A percentile compares a stretch with the other conserved stretches of the same genome.
These are phyloP conservation scores for Pica pica DNA, from an alignment of 2,113 vertebrate species.

Conservation along the genomic window DNA sequence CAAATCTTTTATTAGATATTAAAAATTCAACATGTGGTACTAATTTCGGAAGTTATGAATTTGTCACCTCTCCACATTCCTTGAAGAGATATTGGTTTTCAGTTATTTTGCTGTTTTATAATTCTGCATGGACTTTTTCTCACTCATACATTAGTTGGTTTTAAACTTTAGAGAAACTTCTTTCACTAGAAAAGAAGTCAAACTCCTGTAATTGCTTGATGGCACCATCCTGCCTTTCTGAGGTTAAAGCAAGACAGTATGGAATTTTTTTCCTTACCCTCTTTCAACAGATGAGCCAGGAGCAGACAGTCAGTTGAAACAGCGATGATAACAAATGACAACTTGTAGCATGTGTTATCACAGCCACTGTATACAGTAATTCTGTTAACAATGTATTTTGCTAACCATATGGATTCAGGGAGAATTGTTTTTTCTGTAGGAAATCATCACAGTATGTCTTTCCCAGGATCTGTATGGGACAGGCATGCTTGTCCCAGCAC, in stretches of 20 bases:
- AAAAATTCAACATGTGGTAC: not conserved
- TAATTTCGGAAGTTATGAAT: not conserved
- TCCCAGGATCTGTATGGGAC: not conserved
- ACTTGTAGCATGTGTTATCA: constrained; percentile 28
- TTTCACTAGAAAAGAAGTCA: not conserved
- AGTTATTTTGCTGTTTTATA: not conserved
- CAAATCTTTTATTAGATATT: not conserved
- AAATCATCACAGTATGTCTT: not conserved
- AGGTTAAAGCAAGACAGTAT: not conserved
- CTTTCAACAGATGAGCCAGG: not conserved
- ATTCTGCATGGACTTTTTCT: not conserved
- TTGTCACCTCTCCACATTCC: not conserved
- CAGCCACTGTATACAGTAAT: not conserved
- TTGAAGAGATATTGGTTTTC: not conserved
- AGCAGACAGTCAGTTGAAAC: constrained; percentile 38
- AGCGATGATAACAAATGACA: constrained; percentile 42
- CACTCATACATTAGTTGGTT: not conserved
- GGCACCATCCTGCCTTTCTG: not conserved
- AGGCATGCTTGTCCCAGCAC: not conserved
- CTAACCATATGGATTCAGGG: not conserved
- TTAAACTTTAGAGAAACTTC: not conserved
- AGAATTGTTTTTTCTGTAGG: constrained; percentile 3
- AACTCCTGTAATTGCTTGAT: not conserved
- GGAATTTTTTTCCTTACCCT: not conserved
- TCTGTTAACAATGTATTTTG: not conserved